Conservation (phyloP, 2,888 invertebrate genomes). For the Lasioglossum zephyrum region DNA sequence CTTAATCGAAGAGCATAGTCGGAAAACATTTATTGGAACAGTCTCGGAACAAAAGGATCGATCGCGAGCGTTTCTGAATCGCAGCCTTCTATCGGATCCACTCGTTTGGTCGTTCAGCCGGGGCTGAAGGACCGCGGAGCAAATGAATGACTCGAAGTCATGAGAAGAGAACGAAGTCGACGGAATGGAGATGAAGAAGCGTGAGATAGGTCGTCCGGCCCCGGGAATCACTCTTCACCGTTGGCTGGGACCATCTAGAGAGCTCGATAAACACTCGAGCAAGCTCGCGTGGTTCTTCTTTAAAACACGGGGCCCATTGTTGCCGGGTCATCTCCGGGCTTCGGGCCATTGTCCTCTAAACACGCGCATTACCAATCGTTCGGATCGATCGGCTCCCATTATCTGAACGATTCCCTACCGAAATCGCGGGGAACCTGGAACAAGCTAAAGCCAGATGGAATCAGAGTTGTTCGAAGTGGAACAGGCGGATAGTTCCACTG, state of each 20-base stretch:
- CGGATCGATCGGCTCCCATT: slow-evolving; percentile 19
- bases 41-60: slow-evolving; percentile 13
- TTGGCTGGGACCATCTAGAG: slow-evolving; percentile 75
- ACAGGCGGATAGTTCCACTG: no score
- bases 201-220: slow-evolving; percentile 81
- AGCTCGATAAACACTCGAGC: slow-evolving; percentile 83
- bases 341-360: slow-evolving; percentile 66
- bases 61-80: slow-evolving; percentile 33
- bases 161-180: slow-evolving; percentile 49
- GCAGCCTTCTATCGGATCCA: slow-evolving; percentile 8
- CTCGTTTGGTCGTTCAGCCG: slow-evolving; percentile 30
- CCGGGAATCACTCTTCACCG: slow-evolving; percentile 69
- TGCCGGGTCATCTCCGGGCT: slow-evolving; percentile 79
- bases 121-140: slow-evolving; percentile 24
- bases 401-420: background rate
- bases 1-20: background rate
- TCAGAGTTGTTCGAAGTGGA: background rate
- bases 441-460: background rate
- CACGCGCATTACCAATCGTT: slow-evolving; percentile 52
- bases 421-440: background rate
- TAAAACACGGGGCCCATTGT: slow-evolving; percentile 76
- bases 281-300: slow-evolving; percentile 75
- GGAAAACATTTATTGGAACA: background rate
- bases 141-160: slow-evolving; percentile 43
- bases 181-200: slow-evolving; percentile 67